phyloP scores from a whole-genome alignment of 2,797 vertebrate genomes.

The Syngnathus rostellatus region DNA sequence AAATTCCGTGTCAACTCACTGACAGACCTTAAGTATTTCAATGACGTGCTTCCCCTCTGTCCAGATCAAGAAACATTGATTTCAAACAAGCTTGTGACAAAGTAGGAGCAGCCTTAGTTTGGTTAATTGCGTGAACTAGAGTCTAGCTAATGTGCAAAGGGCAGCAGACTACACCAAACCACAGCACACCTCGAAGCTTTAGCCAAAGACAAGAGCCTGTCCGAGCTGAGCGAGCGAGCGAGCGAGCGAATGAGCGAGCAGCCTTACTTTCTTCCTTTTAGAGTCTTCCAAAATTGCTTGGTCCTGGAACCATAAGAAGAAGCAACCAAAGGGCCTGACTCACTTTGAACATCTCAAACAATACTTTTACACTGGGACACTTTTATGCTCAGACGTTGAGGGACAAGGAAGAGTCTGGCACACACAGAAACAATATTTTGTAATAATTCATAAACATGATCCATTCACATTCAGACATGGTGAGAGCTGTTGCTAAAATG shows the following conservation, averaged over 20 bases:
- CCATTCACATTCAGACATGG: background rate
- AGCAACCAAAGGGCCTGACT: constrained; percentile 37
- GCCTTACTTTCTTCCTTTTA: constrained; percentile 69
- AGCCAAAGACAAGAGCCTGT: constrained; percentile 39
- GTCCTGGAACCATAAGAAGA: constrained; percentile 79
- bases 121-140: constrained; percentile 42
- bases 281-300: constrained; percentile 66
- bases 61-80: background rate
- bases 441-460: background rate
- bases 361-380: constrained; percentile 3
- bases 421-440: background rate
- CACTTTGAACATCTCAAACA: constrained; percentile 23
- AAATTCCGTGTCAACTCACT: background rate
- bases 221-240: constrained; percentile 20
- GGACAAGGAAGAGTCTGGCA: background rate
- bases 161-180: constrained; percentile 43
- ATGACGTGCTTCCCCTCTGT: background rate
- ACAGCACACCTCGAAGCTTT: constrained; percentile 65
- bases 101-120: constrained; percentile 40
- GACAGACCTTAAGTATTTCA: background rate
- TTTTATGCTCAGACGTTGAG: constrained; percentile 1
- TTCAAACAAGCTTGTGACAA: background rate
- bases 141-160: constrained; percentile 33
- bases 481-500: background rate
- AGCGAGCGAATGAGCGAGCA: constrained; percentile 30